phyloP scores from a whole-genome alignment of 2,888 invertebrate species.

The Zygothrica quintamaculata region DNA sequence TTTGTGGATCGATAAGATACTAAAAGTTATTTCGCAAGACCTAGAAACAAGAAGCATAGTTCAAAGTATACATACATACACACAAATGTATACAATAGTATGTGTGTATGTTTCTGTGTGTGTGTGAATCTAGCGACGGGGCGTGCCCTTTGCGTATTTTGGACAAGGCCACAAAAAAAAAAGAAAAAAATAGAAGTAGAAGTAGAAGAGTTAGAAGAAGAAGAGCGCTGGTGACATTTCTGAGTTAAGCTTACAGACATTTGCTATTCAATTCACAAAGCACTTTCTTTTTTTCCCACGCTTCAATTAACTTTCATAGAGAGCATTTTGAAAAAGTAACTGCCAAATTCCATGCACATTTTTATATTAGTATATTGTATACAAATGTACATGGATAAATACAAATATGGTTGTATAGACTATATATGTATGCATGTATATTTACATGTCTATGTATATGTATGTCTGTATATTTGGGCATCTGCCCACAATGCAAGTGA shows the following conservation, averaged over 20 bases:
- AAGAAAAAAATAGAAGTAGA: constrained; percentile 13
- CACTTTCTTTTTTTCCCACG: constrained; percentile 76
- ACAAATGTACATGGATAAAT: neutral
- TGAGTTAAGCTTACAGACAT: constrained; percentile 13
- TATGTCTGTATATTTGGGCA: constrained; percentile 12
- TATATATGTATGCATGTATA: neutral
- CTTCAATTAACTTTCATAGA: constrained; percentile 48
- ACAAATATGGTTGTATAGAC: neutral
- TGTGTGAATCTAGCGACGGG: constrained; percentile 18
- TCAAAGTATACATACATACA: neutral
- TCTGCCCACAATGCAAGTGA: constrained; percentile 53
- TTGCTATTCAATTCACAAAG: constrained; percentile 51
- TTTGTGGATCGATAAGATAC: constrained; percentile 55
- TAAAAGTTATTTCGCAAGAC: constrained; percentile 27
- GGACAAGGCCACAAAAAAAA: constrained; percentile 4
- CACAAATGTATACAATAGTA: neutral
- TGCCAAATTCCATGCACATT: constrained; percentile 38
- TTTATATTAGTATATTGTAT: too few species aligned
- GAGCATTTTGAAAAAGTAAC: constrained; percentile 43
- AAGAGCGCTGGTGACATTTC: constrained; percentile 42
- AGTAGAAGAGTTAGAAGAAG: constrained; percentile 7
- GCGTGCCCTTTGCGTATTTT: constrained; percentile 32
- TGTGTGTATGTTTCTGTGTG: constrained; percentile 12
- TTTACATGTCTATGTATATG: constrained; percentile 2
- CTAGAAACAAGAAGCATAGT: constrained; percentile 14